Conservation (phyloP, 2,888 invertebrate genomes). For the Drosophila maculinotata region DNA sequence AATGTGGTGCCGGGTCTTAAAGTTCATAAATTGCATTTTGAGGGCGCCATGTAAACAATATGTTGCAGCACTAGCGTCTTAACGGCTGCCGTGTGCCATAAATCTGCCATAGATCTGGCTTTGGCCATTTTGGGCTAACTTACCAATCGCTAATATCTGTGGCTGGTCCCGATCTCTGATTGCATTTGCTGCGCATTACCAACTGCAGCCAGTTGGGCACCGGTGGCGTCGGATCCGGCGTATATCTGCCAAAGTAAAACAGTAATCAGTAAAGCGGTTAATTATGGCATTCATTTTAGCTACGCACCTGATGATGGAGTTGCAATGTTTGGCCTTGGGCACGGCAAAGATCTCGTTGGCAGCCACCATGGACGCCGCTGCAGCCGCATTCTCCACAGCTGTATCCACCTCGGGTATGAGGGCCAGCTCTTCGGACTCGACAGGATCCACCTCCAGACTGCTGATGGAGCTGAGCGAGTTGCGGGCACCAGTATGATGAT, state of each 20-base stretch:
- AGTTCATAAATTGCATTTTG: constrained; percentile 74
- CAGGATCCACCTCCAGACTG: constrained; percentile 70
- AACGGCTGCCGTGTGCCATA: constrained; percentile 74
- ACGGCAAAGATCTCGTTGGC: constrained; percentile 77
- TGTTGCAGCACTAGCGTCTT: constrained; percentile 55
- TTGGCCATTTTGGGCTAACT: constrained; percentile 53
- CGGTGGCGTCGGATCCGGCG: constrained; percentile 82
- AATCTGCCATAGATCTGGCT: constrained; percentile 64
- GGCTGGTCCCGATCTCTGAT: constrained; percentile 42
- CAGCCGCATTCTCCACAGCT: constrained; percentile 66
- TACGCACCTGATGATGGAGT: constrained; percentile 83
- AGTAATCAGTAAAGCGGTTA: background rate
- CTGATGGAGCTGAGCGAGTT: constrained; percentile 76
- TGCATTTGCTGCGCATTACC: constrained; percentile 84
- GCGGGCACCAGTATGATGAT: constrained; percentile 50
- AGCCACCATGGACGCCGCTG: constrained; percentile 11
- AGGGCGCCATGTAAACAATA: constrained; percentile 74
- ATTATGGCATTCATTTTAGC: background rate
- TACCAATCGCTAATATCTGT: constrained; percentile 66
- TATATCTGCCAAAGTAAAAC: constrained; percentile 73
- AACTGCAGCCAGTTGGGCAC: constrained; percentile 85
- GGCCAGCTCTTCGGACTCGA: constrained; percentile 64
- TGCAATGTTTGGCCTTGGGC: constrained; percentile 79
- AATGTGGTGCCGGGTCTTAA: constrained; percentile 59
- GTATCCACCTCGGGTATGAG: constrained; percentile 76